Percentiles rank a stretch among this genome's conserved stretches.
Conservation (phyloP, 2,113 vertebrate species). For the Upupa epops region DNA sequence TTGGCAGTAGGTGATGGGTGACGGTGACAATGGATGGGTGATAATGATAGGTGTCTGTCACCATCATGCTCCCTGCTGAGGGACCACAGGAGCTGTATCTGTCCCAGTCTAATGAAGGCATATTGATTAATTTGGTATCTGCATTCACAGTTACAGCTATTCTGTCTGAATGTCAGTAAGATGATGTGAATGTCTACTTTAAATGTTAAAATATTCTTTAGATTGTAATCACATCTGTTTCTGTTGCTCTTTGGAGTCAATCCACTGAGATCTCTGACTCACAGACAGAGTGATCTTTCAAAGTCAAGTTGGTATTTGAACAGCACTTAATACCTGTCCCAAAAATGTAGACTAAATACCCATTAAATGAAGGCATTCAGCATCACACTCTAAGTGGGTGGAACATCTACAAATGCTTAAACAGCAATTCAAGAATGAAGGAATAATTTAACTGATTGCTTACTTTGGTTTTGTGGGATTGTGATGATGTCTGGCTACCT, state of each 20-base stretch:
- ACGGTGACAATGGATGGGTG: too few species aligned
- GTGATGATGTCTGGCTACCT: neutral
- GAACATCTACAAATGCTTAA: neutral
- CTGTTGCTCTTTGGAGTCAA: slow-evolving; percentile 41
- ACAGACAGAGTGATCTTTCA: slow-evolving; percentile 31
- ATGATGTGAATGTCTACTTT: slow-evolving; percentile 49
- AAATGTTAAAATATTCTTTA: slow-evolving; percentile 77
- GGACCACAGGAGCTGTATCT: neutral
- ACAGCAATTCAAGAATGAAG: neutral
- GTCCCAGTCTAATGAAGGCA: neutral
- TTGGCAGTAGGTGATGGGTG: fast-evolving
- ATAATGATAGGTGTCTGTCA: neutral
- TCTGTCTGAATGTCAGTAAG: slow-evolving; percentile 66
- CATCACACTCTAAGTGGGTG: neutral
- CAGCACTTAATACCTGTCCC: neutral
- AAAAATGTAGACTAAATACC: slow-evolving; percentile 19
- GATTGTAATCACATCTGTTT: slow-evolving; percentile 45
- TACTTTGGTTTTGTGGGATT: neutral
- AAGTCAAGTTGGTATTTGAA: slow-evolving; percentile 58
- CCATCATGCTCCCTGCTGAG: neutral
- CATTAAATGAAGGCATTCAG: neutral
- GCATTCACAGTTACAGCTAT: slow-evolving; percentile 13
- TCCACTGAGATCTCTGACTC: slow-evolving; percentile 48
- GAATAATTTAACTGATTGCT: neutral
- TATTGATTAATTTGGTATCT: slow-evolving; percentile 72